A percentile compares a stretch with the other conserved stretches of the same genome.
Evolutionary conservation across 2,113 vertebrate species (phyloP).

Genomic region (Procavia capensis): DNA sequence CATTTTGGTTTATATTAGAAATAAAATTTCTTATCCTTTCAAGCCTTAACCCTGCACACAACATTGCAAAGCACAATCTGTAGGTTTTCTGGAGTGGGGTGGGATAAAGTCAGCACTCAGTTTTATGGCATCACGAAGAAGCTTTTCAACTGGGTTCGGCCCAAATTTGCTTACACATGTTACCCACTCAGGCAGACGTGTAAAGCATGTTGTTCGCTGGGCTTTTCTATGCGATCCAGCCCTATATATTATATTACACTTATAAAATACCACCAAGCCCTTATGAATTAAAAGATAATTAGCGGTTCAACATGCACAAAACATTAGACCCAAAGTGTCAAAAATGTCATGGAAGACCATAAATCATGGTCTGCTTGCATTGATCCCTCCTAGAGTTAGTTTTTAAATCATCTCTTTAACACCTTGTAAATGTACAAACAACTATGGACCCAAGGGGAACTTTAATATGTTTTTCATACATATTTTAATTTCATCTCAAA

Average conservation of each 20-base stretch:
- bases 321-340: conserved; percentile 91
- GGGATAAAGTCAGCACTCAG: not conserved
- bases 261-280: conserved; percentile 90
- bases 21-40: not conserved
- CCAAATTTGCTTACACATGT: conserved; percentile 85
- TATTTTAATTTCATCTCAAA: conserved; percentile 95
- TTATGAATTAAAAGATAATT: conserved; percentile 96
- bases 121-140: conserved; percentile 4
- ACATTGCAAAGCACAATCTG: not conserved
- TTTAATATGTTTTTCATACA: conserved; percentile 96
- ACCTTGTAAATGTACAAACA: conserved; percentile 92
- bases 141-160: conserved; percentile 65
- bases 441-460: conserved; percentile 89
- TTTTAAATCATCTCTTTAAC: conserved; percentile 92
- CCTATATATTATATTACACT: conserved; percentile 88
- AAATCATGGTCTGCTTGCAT: conserved; percentile 92
- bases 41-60: not conserved
- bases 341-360: conserved; percentile 93
- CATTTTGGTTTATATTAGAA: not conserved
- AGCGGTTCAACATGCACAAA: conserved; percentile 91
- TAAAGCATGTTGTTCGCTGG: conserved; percentile 81
- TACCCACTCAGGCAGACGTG: conserved; percentile 79
- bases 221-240: conserved; percentile 86
- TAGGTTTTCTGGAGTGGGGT: not conserved
- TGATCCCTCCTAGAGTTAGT: conserved; percentile 89